Evolutionary conservation across 64 coral and sea anemone genomes (phyloP).

Genomic region (Montipora efflorescens): DNA sequence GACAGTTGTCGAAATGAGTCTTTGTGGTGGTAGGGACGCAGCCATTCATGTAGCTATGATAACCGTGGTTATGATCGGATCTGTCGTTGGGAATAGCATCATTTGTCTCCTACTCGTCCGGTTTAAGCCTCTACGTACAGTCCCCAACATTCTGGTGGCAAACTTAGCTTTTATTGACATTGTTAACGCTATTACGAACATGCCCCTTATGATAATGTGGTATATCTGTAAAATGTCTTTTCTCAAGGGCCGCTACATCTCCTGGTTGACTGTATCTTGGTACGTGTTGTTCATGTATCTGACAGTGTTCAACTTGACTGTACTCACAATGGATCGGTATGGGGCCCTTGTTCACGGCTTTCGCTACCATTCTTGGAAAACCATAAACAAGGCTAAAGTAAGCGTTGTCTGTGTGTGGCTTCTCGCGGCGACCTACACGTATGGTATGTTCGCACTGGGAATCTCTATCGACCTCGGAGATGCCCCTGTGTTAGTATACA

Average conservation of each 20-base stretch:
- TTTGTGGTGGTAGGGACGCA: background rate
- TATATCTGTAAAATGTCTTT: slow-evolving; percentile 56
- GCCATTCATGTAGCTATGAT: slow-evolving; percentile 26
- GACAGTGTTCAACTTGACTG: slow-evolving; percentile 59
- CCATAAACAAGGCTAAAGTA: slow-evolving; percentile 58
- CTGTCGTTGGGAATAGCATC: slow-evolving; percentile 48
- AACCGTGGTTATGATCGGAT: slow-evolving; percentile 30
- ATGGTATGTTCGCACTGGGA: slow-evolving; percentile 68
- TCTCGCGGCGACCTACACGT: slow-evolving; percentile 29
- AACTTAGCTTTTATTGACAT: slow-evolving; percentile 70
- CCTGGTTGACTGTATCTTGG: slow-evolving; percentile 56
- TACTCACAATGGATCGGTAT: slow-evolving; percentile 80
- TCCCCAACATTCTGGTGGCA: slow-evolving; percentile 70
- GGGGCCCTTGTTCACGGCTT: slow-evolving; percentile 79
- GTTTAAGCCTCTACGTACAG: slow-evolving; percentile 65
- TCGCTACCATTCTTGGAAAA: slow-evolving; percentile 79
- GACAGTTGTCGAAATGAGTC: background rate
- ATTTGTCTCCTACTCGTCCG: slow-evolving; percentile 48
- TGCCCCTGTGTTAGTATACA: slow-evolving; percentile 69
- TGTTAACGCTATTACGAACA: slow-evolving; percentile 59
- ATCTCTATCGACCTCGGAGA: slow-evolving; percentile 67
- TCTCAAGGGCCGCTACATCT: slow-evolving; percentile 37
- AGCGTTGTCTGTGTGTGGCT: slow-evolving; percentile 63
- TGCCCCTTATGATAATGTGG: slow-evolving; percentile 75
- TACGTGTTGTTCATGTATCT: slow-evolving; percentile 76